Conservation (phyloP, 2,113 vertebrate genomes). For the Indicator maculatus region DNA sequence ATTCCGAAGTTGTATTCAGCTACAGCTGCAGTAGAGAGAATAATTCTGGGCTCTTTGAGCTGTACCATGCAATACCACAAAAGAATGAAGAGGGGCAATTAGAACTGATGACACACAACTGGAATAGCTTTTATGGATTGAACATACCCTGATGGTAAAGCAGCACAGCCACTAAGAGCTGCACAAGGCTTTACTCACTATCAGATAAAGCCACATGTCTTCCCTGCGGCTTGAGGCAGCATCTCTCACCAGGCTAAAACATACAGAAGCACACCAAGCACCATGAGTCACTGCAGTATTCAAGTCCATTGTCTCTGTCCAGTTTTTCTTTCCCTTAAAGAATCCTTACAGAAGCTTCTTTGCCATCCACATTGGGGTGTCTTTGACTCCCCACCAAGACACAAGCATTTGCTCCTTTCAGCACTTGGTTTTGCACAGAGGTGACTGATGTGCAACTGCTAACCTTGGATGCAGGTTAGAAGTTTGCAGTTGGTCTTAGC, state of each 20-base stretch:
- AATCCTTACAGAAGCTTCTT: background rate
- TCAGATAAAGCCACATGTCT: background rate
- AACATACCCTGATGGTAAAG: background rate
- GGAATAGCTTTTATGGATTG: background rate
- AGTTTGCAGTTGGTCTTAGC: background rate
- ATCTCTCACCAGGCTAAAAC: background rate
- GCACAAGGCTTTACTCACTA: background rate
- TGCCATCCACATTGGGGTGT: background rate
- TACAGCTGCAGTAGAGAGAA: background rate
- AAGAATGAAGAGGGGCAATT: background rate
- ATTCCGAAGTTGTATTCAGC: background rate
- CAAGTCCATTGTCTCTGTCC: background rate
- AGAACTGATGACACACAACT: slow-evolving; percentile 19
- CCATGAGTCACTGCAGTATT: background rate
- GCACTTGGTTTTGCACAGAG: background rate
- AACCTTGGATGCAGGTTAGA: background rate
- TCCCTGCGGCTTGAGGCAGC: background rate
- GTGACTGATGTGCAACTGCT: background rate
- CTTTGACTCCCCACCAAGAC: background rate
- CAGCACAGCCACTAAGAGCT: background rate
- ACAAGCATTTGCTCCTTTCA: background rate
- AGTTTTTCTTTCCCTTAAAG: background rate
- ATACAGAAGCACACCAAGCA: background rate
- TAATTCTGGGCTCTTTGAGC: background rate
- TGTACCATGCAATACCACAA: background rate